A percentile compares a stretch with the other conserved stretches of the same genome.
These are phyloP conservation scores for Egretta garzetta DNA, from an alignment of 2,113 vertebrate species.

Conservation along the genomic window DNA sequence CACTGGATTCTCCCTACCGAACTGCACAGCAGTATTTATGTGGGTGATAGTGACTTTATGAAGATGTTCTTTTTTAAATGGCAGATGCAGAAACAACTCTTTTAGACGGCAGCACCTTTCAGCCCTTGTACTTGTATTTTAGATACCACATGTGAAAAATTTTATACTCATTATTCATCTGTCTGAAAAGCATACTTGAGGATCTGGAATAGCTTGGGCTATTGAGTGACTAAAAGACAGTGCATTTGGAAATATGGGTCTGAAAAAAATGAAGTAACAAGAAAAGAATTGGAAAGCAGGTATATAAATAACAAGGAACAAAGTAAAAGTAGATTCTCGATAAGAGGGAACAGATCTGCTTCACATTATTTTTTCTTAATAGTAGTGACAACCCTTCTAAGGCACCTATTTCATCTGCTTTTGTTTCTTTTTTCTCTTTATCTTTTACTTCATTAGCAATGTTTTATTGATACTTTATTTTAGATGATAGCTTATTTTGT, in stretches of 20 bases:
- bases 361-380: not conserved
- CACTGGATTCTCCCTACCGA: not conserved
- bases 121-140: not conserved
- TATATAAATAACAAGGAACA: not conserved
- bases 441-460: not conserved
- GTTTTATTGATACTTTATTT: not conserved
- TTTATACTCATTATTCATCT: not conserved
- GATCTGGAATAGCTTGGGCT: not conserved
- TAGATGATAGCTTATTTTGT: not conserved
- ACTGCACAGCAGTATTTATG: not conserved
- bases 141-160: not conserved
- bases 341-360: not conserved
- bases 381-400: not conserved
- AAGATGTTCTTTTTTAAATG: not conserved
- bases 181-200: not conserved
- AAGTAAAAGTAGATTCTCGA: not conserved
- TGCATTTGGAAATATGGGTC: not conserved
- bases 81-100: not conserved
- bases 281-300: not conserved
- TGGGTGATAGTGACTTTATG: fast-evolving
- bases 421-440: not conserved
- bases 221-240: not conserved
- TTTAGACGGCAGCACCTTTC: not conserved
- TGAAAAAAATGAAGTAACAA: not conserved
- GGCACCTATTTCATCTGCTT: not conserved